phyloP scores from a whole-genome alignment of 2,797 vertebrate species.

The Macropus fuliginosus region DNA sequence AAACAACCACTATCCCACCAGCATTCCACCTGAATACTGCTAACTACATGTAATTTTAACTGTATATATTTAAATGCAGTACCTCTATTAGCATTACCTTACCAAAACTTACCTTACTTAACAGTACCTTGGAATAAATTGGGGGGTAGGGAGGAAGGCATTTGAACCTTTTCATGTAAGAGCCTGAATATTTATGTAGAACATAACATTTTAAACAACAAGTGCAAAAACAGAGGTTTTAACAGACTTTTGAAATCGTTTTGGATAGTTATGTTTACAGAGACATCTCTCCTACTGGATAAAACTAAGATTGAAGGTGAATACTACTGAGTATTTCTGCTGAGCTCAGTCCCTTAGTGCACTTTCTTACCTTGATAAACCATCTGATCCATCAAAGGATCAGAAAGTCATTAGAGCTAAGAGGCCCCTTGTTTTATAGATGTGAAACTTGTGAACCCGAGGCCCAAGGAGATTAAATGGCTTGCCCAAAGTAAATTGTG shows the following conservation, averaged over 20 bases:
- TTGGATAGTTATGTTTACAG: neutral
- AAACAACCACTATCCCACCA: neutral
- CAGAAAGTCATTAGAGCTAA: neutral
- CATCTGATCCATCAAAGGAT: neutral
- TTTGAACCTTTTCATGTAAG: neutral
- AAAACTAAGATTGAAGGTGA: neutral
- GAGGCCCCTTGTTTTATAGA: neutral
- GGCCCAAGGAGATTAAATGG: neutral
- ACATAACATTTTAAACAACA: neutral
- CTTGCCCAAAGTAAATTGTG: neutral
- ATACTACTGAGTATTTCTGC: neutral
- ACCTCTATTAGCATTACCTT: neutral
- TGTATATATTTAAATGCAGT: neutral
- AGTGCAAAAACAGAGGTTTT: slow-evolving; percentile 11
- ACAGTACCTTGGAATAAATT: neutral
- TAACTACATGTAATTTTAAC: slow-evolving; percentile 31
- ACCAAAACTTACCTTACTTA: neutral
- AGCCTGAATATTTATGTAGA: neutral
- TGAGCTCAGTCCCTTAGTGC: neutral
- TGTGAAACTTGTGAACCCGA: neutral
- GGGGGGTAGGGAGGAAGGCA: neutral
- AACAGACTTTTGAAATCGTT: slow-evolving; percentile 8
- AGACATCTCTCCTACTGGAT: neutral
- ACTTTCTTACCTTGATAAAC: neutral
- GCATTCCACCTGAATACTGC: slow-evolving; percentile 23